Base-by-base conservation (phyloP, 2,888 invertebrate species). In the Dryococelus australis region DNA sequence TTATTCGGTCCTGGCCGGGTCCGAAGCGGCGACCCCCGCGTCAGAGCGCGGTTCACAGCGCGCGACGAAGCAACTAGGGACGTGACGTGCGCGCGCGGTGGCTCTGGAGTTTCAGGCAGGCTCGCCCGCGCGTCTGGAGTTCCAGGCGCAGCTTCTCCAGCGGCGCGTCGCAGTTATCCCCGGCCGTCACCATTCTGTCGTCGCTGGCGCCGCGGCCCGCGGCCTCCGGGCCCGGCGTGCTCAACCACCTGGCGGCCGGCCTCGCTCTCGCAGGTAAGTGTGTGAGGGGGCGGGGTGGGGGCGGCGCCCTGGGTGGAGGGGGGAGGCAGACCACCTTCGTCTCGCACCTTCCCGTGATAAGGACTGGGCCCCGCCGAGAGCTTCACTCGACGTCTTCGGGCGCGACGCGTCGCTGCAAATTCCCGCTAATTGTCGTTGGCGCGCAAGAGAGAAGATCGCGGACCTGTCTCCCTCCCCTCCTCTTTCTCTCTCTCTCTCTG, bases 221-320 rank as follows among this genome's bases (percentile, higher is more conserved):
- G 51, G 88, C 88, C 79, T 78, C 87, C 84, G 86, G 84, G 27
- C 87, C 88, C 80, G 88, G 86, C 80, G 91, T 91, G 91, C 91
- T 91, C 90, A 91, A 91, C 90, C 91, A 91, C 90, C 89, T 91
- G 89, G 90, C 90, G 86, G 91, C 91, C 87, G 89, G 90, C 88
- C 90, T 90, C 87, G 86, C 90, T 84, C 88, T 90, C 65, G 89
- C 88, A 87, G 91, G 88, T 90, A 90, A 89, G 83, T 83, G 83
- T 26, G 87, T 43, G 79, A 10, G 6, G 43, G 84, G 85, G 80
- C n/a, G 47, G 24, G 87, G 87, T 78, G 86, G 86, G 47, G 81
- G 84, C 35, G 43, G 47, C 27, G 78, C 86, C 79, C n/a, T 65
- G 83, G 80, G 83, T 28, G 83, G 83, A 6, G 83, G 83, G 83